These are phyloP conservation scores for Bathynomus jamesi DNA, from an alignment of 1,140 invertebrate genomes.

Conservation along the genomic window DNA sequence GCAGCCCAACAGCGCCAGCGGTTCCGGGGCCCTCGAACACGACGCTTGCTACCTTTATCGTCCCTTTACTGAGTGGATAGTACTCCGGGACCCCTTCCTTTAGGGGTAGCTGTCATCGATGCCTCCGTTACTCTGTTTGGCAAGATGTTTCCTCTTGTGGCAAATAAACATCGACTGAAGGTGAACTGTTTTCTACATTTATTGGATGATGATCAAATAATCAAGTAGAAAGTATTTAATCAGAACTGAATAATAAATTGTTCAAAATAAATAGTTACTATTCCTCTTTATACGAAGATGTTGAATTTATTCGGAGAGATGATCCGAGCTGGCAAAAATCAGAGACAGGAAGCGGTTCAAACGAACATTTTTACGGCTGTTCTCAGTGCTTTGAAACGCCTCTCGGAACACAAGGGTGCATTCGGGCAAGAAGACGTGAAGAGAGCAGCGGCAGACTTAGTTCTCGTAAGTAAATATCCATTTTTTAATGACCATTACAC, in stretches of 20 bases:
- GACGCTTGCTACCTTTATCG: conserved; percentile 85
- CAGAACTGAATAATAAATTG: too few species aligned
- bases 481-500: too few species aligned
- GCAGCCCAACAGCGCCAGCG: conserved; percentile 82
- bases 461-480: conserved; percentile 46
- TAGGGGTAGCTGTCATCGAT: conserved; percentile 96
- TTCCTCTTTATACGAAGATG: too few species aligned
- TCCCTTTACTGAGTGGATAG: conserved; percentile 50
- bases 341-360: conserved; percentile 80
- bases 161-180: conserved; percentile 79
- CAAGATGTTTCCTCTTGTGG: conserved; percentile 83
- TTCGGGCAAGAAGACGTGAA: conserved; percentile 84
- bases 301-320: conserved; percentile 86
- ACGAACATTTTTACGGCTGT: conserved; percentile 94
- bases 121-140: conserved; percentile 87
- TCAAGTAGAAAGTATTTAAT: too few species aligned
- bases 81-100: conserved; percentile 75
- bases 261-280: too few species aligned
- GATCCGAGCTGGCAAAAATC: conserved; percentile 61
- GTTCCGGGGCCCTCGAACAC: conserved; percentile 91
- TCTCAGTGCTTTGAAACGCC: conserved; percentile 74
- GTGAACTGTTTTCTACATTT: not conserved
- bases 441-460: conserved; percentile 70
- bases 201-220: too few species aligned
- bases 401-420: conserved; percentile 76